These are phyloP conservation scores for Gouania willdenowi DNA, from an alignment of 2,797 vertebrate species.

Conservation along the genomic window DNA sequence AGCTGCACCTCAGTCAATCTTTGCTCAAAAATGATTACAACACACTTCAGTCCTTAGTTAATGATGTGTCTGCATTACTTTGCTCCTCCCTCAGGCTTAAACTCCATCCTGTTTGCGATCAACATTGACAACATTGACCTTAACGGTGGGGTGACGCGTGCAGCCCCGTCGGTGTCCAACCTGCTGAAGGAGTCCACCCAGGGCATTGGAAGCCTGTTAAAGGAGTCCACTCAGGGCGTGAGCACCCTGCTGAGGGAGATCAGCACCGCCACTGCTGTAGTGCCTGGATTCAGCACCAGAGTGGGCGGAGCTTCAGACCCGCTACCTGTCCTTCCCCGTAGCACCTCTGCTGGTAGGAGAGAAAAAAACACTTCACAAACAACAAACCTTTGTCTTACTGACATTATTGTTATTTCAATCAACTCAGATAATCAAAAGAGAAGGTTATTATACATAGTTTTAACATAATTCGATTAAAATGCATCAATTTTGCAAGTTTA, in stretches of 20 bases:
- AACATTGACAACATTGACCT: slow-evolving; percentile 97
- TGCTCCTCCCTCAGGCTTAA: slow-evolving; percentile 86
- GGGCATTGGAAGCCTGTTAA: slow-evolving; percentile 89
- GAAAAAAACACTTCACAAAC: too few relatives aligned
- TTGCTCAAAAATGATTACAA: too few relatives aligned
- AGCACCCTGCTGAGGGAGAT: slow-evolving; percentile 93
- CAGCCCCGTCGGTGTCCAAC: slow-evolving; percentile 81
- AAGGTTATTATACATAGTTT: too few relatives aligned
- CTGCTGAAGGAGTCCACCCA: slow-evolving; percentile 95
- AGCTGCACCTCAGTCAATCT: too few relatives aligned
- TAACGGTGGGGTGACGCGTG: slow-evolving; percentile 82
- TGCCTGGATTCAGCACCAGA: slow-evolving; percentile 86
- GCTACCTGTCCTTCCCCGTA: slow-evolving; percentile 84
- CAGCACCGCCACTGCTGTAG: slow-evolving; percentile 86
- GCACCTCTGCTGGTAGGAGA: slow-evolving; percentile 76
- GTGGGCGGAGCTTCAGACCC: slow-evolving; percentile 83
- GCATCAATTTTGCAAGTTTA: too few relatives aligned
- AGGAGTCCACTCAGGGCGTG: slow-evolving; percentile 93
- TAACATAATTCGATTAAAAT: too few relatives aligned
- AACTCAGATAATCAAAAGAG: too few relatives aligned
- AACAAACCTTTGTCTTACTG: too few relatives aligned
- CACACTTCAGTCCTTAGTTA: too few relatives aligned
- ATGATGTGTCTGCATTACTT: too few relatives aligned
- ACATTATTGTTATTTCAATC: too few relatives aligned
- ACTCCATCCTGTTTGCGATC: slow-evolving; percentile 97